A percentile compares a stretch with the other conserved stretches of the same genome.
phyloP scores from a whole-genome alignment of 2,888 invertebrate genomes.

The Caenorhabditis panamensis region DNA sequence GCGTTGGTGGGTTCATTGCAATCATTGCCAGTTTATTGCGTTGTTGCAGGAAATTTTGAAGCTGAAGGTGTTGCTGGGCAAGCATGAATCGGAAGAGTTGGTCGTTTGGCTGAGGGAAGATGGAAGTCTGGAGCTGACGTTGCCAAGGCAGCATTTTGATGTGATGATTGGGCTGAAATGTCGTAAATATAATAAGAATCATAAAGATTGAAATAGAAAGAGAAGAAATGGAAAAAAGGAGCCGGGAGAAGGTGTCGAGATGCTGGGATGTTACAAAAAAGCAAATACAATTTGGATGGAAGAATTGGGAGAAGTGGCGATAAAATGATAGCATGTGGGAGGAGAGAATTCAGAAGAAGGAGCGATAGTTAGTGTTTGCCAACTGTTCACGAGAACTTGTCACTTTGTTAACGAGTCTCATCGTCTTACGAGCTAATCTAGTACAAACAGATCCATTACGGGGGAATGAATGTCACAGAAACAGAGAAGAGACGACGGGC shows the following conservation, averaged over 20 bases:
- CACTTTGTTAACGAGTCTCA: conserved; percentile 57
- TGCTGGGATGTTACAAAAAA: conserved; percentile 27
- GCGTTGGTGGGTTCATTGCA: conserved; percentile 15
- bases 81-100: conserved; percentile 47
- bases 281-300: conserved; percentile 19
- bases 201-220: neutral
- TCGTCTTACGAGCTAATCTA: conserved; percentile 55
- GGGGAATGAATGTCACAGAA: too few relatives aligned
- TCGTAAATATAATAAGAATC: too few relatives aligned
- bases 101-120: conserved; percentile 59
- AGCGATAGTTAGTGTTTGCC: conserved; percentile 54
- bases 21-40: conserved; percentile 42
- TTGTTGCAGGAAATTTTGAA: conserved; percentile 50
- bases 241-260: neutral
- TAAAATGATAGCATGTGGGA: conserved; percentile 16
- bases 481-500: conserved; percentile 17
- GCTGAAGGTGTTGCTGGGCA: conserved; percentile 44
- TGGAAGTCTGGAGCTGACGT: conserved; percentile 46
- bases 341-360: conserved; percentile 45
- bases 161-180: conserved; percentile 11
- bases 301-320: conserved; percentile 6
- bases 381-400: conserved; percentile 54
- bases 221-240: conserved; percentile 2
- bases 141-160: conserved; percentile 59
- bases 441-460: conserved; percentile 38